phyloP scores from a whole-genome alignment of 2,113 vertebrate genomes.

The Lanius ludovicianus region DNA sequence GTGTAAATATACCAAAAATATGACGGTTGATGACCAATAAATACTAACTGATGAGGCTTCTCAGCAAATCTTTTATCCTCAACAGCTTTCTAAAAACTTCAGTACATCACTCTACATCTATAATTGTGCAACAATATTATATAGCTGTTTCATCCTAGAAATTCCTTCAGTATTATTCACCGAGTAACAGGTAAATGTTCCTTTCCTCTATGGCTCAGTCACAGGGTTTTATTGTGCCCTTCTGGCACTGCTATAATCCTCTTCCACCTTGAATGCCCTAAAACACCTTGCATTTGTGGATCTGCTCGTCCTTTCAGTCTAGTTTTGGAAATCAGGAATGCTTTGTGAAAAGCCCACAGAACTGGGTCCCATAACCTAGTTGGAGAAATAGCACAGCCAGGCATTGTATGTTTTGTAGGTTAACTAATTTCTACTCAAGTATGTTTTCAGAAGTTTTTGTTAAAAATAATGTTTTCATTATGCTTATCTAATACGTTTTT shows the following conservation, averaged over 20 bases:
- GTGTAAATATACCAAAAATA: background rate
- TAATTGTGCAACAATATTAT: background rate
- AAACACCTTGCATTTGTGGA: background rate
- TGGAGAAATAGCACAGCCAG: background rate
- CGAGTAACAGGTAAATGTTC: background rate
- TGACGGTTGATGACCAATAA: background rate
- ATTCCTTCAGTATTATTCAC: background rate
- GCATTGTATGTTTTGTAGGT: background rate
- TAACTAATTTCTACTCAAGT: background rate
- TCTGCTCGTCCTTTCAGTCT: background rate
- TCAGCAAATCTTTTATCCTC: background rate
- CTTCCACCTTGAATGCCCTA: background rate
- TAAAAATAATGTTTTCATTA: background rate
- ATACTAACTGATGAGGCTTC: background rate
- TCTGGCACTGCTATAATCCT: background rate
- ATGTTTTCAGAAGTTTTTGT: background rate
- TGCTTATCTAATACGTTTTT: background rate
- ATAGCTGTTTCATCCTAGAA: background rate
- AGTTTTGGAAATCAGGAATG: background rate
- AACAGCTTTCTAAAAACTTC: background rate
- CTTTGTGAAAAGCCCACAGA: background rate
- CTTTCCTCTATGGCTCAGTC: background rate
- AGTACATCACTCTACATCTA: background rate
- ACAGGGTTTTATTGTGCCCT: background rate
- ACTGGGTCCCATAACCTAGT: background rate